Percentiles rank a stretch among this genome's conserved stretches.
These are phyloP conservation scores for Bergia puertoricense DNA, from an alignment of 92 coral and sea anemone genomes.

Conservation along the genomic window DNA sequence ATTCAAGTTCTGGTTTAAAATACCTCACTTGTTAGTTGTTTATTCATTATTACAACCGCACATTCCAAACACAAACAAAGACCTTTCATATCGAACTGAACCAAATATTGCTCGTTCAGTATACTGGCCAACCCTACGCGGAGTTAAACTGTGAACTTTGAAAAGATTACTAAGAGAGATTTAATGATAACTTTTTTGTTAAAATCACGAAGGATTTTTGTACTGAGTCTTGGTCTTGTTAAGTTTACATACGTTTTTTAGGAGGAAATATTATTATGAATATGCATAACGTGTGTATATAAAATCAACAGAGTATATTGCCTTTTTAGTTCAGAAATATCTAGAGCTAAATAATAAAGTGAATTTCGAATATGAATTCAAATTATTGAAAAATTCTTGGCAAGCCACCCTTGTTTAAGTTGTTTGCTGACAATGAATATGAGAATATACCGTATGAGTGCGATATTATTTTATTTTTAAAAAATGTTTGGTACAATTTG, in stretches of 20 bases:
- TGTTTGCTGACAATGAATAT: background rate
- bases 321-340: background rate
- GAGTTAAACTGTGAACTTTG: background rate
- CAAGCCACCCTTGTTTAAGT: background rate
- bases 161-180: background rate
- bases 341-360: background rate
- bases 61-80: too few species aligned
- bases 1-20: background rate
- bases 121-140: background rate
- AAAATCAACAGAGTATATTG: background rate
- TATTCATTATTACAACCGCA: too few species aligned
- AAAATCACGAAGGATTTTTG: background rate
- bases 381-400: too few species aligned
- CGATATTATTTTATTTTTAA: too few species aligned
- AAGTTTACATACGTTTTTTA: constrained; percentile 13
- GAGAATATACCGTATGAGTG: background rate
- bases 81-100: background rate
- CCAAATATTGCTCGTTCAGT: background rate
- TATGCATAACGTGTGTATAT: background rate
- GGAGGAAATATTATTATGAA: background rate
- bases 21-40: background rate
- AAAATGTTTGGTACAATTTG: background rate
- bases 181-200: background rate
- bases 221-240: background rate
- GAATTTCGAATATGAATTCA: too few species aligned